A percentile compares a stretch with the other conserved stretches of the same genome.
Conservation (phyloP, 2,113 vertebrate species). For the Myotis yumanensis region DNA sequence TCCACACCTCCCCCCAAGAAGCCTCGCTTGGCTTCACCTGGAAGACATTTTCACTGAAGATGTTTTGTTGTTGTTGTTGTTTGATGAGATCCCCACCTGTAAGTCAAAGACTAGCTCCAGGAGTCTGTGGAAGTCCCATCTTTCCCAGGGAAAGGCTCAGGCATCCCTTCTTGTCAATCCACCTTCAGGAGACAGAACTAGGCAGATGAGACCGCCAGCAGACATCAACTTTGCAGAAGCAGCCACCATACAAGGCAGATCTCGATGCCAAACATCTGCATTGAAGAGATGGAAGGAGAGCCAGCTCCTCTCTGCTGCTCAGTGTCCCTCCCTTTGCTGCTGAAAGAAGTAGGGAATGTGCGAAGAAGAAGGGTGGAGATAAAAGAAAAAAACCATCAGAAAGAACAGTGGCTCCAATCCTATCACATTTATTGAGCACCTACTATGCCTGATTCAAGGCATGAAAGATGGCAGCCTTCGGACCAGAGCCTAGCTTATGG, state of each 20-base stretch:
- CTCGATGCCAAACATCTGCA: not conserved
- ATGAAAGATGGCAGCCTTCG: not conserved
- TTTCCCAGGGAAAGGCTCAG: not conserved
- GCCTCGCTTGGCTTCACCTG: no score
- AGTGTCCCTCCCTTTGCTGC: fast-evolving
- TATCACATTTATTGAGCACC: fast-evolving
- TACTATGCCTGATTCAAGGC: fast-evolving
- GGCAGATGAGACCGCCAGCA: not conserved
- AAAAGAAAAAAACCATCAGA: not conserved
- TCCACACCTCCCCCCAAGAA: no score
- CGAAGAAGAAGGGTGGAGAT: fast-evolving
- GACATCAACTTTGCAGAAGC: not conserved
- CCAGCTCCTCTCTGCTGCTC: not conserved
- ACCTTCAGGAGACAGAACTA: not conserved
- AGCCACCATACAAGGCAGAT: fast-evolving
- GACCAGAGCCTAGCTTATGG: fast-evolving
- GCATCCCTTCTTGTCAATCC: not conserved
- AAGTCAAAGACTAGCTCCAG: not conserved
- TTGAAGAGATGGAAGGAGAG: not conserved
- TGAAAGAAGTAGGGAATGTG: slow-evolving; percentile 38
- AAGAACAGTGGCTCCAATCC: not conserved
- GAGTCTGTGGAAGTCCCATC: not conserved
- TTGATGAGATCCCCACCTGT: not conserved
- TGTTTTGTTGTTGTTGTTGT: not conserved
- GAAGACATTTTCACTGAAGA: not conserved